These are phyloP conservation scores for Notiomystis cincta DNA, from an alignment of 2,113 vertebrate species.

Conservation along the genomic window DNA sequence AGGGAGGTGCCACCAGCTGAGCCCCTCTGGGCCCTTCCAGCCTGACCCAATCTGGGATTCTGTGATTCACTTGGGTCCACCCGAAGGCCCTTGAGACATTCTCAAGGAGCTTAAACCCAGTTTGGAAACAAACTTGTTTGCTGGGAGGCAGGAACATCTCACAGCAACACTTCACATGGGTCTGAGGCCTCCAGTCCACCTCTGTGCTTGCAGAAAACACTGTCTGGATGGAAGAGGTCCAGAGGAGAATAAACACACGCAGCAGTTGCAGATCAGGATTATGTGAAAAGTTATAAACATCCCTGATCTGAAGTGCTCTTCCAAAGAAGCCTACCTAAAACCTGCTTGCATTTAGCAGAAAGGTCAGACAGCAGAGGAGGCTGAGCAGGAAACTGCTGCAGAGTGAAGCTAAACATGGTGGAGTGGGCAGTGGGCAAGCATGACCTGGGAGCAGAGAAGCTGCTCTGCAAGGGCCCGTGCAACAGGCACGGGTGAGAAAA, in stretches of 20 bases:
- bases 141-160: background rate
- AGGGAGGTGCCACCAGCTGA: background rate
- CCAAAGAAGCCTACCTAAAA: background rate
- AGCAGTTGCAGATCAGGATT: background rate
- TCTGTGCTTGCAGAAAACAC: background rate
- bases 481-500: background rate
- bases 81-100: background rate
- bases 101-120: background rate
- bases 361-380: background rate
- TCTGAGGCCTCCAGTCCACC: background rate
- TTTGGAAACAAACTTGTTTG: background rate
- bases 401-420: rapidly evolving
- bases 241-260: background rate
- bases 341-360: background rate
- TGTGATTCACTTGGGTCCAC: background rate
- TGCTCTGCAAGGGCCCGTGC: background rate
- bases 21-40: background rate
- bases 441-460: background rate
- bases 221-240: background rate
- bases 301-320: background rate
- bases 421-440: background rate
- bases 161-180: background rate
- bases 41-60: background rate
- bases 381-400: background rate
- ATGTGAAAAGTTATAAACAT: background rate